These are phyloP conservation scores for Macrosoma leucophasiata DNA, from an alignment of 2,888 invertebrate species.

Conservation along the genomic window DNA sequence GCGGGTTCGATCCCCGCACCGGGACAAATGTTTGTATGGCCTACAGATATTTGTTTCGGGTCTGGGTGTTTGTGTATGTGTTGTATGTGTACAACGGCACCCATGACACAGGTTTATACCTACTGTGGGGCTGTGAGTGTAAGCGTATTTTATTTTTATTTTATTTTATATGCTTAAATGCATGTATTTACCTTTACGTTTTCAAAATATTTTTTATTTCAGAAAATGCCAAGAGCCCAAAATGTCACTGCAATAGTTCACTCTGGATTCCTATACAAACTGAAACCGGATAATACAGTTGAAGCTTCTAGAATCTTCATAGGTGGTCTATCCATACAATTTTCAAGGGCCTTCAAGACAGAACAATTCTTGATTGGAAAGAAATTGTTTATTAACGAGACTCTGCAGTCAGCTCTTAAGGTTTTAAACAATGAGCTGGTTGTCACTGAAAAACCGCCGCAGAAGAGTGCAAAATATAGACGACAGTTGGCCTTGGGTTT, in stretches of 20 bases:
- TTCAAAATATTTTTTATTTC: conserved; percentile 18
- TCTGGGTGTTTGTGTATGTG: too few relatives aligned
- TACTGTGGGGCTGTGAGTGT: too few relatives aligned
- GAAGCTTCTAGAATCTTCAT: conserved; percentile 59
- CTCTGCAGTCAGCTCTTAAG: conserved; percentile 47
- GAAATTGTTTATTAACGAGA: conserved; percentile 45
- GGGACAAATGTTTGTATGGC: too few relatives aligned
- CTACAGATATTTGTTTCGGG: too few relatives aligned
- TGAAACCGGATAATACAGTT: conserved; percentile 18
- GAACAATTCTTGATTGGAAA: conserved; percentile 65
- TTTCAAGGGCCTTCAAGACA: conserved; percentile 64
- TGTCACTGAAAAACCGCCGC: conserved; percentile 61
- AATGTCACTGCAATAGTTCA: conserved; percentile 84
- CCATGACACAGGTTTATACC: too few relatives aligned
- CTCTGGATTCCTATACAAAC: conserved; percentile 79
- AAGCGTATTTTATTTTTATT: too few relatives aligned
- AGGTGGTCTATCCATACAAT: conserved; percentile 69
- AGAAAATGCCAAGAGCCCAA: conserved; percentile 83
- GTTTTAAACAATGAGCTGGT: conserved; percentile 39
- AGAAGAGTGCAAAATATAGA: conserved; percentile 76
- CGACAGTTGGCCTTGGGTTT: conserved; percentile 40
- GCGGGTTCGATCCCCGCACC: too few relatives aligned
- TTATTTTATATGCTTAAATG: too few relatives aligned
- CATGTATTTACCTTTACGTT: too few relatives aligned
- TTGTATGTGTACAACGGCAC: too few relatives aligned